Evolutionary conservation across 2,113 vertebrate genomes (phyloP), one percentile per base, ranked within the genome.

Genomic region (Tympanuchus pallidicinctus): DNA sequence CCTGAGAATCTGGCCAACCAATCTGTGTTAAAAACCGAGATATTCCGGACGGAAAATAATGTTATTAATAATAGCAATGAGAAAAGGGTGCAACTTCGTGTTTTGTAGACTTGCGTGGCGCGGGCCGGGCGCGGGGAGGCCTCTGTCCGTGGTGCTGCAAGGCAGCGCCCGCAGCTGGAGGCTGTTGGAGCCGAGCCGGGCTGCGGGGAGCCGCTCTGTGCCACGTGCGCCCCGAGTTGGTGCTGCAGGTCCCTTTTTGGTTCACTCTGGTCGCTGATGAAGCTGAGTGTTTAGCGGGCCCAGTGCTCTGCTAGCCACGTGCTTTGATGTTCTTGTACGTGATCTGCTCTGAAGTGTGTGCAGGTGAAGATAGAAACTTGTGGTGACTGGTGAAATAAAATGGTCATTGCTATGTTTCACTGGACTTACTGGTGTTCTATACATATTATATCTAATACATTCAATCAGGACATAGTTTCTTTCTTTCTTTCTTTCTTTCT

Each of bases 111-210:
- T 19, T 59, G 56, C 6, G 56, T 9, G 13, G n/a, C 5, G 11
- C 38, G 36, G 32, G n/a, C 17, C 11, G 56, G 5, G 2, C 1
- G 28, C 22, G 7, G 71, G 10, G n/a, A 5, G 14, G 36, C 2
- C 16, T 74, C 93, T 95, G 94, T 96, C 96, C 95, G 4, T 15
- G 84, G 96, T 95, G 2, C 94, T 96, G 93, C 10, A 86, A 2
- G 15, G 4, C 32, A 22, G 28, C 3, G 3, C 19, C 0, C 12
- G 2, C 12, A 6, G 67, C 54, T 48, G 13, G 13, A 1, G 21
- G 22, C 11, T 21, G 28, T 16, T 13, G 19, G 32, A 52, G 22
- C 21, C 13, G 48, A 28, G 19, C 11, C 15, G 0, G 11, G 4
- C n/a, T 0, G 45, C 3, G 11, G 10, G 25, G 13, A 13, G 48